Evolutionary conservation across 2,888 invertebrate species (phyloP).

Genomic region (Iphiclides podalirius): DNA sequence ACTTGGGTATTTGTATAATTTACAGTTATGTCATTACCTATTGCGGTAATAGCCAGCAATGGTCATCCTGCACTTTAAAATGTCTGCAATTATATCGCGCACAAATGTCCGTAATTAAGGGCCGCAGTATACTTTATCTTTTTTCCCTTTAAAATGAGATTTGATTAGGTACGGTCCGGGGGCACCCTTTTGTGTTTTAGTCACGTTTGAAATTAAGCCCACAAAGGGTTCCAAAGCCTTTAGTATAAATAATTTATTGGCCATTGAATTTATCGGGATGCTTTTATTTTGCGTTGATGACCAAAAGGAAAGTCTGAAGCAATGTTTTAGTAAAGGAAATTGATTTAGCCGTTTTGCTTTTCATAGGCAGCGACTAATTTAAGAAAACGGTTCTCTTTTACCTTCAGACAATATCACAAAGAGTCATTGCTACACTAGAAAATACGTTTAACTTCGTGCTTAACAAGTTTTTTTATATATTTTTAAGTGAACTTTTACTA

Average conservation of each 20-base stretch:
- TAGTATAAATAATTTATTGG: conserved; percentile 28
- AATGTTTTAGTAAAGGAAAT: conserved; percentile 16
- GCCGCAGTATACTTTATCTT: conserved; percentile 22
- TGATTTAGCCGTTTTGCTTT: conserved; percentile 14
- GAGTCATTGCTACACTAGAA: too few relatives aligned
- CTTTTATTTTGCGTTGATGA: conserved; percentile 21
- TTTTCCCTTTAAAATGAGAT: conserved; percentile 31
- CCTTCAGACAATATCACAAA: neutral
- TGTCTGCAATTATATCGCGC: neutral
- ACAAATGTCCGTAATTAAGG: conserved; percentile 12
- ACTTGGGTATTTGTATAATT: too few relatives aligned
- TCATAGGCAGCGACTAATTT: conserved; percentile 13
- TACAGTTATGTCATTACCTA: too few relatives aligned
- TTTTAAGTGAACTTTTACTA: too few relatives aligned
- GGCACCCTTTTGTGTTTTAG: conserved; percentile 43
- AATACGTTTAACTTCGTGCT: too few relatives aligned
- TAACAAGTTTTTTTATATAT: too few relatives aligned
- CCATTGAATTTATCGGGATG: conserved; percentile 26
- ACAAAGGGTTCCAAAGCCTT: conserved; percentile 31
- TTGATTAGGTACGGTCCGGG: conserved; percentile 34
- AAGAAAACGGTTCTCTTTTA: conserved; percentile 7
- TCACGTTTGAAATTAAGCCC: conserved; percentile 40
- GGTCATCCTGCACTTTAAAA: neutral
- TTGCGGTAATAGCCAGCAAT: conserved; percentile 6
- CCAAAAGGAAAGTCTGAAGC: conserved; percentile 18